Evolutionary conservation across 2,797 vertebrate genomes (phyloP).

Genomic region (Enteromius thamalakanensis): DNA sequence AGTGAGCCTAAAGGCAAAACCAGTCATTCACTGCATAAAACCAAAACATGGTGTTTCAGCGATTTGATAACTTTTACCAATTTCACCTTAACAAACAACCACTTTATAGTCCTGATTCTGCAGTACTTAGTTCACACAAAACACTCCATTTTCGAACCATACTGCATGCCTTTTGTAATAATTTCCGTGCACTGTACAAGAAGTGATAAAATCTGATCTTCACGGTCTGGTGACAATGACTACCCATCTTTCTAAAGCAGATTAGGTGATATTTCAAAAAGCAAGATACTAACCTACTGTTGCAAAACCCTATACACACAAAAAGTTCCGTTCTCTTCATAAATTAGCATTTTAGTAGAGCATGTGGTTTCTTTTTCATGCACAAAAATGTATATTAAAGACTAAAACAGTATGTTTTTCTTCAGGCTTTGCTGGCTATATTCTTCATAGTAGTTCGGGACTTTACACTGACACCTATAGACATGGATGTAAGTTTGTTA

Average conservation of each 20-base stretch:
- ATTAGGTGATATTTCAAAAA: neutral
- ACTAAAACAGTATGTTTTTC: neutral
- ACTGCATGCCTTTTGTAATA: neutral
- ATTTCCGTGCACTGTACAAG: neutral
- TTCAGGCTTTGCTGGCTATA: neutral
- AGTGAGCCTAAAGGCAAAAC: constrained; percentile 5
- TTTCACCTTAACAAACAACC: neutral
- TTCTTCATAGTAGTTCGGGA: neutral
- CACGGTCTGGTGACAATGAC: neutral
- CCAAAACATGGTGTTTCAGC: neutral
- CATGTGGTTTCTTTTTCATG: neutral
- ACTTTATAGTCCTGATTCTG: neutral
- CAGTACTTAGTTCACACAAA: constrained; percentile 7
- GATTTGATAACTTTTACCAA: neutral
- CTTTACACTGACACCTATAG: constrained; percentile 3
- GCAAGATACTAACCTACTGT: neutral
- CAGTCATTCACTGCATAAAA: constrained; percentile 7
- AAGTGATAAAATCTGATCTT: constrained; percentile 25
- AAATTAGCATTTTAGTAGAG: neutral
- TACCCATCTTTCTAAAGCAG: neutral
- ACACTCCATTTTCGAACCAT: neutral
- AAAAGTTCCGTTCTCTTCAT: neutral
- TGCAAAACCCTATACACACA: neutral
- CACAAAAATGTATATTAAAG: neutral
- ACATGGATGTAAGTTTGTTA: neutral